Evolutionary conservation across 1,140 invertebrate species (phyloP), one percentile per base, ranked within the genome.

Genomic region (Drosophila sucinea): DNA sequence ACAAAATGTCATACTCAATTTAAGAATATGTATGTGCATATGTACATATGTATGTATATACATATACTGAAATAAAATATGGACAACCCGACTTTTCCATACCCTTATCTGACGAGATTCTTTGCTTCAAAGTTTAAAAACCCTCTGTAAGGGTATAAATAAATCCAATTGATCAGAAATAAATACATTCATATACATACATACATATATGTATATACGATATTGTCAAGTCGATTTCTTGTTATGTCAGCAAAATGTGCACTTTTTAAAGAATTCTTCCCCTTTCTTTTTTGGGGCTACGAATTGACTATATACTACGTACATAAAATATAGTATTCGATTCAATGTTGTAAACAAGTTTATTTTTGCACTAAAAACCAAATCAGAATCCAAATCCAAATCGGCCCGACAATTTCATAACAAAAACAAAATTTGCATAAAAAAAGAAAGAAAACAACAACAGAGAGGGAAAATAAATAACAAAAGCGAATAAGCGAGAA

Each of bases 391-490:
- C 58, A 60, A 60, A 60, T 38, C 67, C 11, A 65, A 68, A 87
- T 87, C 67, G 83, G 77, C 69, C 76, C 83, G 83, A 80, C 83
- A 89, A 87, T 87, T 87, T 87, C 79, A 87, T 87, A 87, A 87
- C 83, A 87, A 70, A 74, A 51, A 51, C 44, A 51, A 51, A 89
- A 87, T 87, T 83, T 89, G 83, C 84, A 89, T 80, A 69, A 68
- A 76, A 77, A 68, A 66, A 69, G 32, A 56, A 67, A 54, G 56
- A 33, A 70, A 67, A 67, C 61, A 64, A 70, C 30, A 66, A 66
- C 11, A 72, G 44, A 61, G 38, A 55, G 35, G 38, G 33, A 74
- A 65, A 66, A 67, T 64, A 64, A 86, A 65, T 35, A 51, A 73
- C 58, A 47, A 80, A 82, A 63, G 56, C 64, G 57, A 74, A 75